Evolutionary conservation across 2,113 vertebrate species (phyloP), one percentile per base, ranked within the genome.

Genomic region (Pluvialis apricaria): DNA sequence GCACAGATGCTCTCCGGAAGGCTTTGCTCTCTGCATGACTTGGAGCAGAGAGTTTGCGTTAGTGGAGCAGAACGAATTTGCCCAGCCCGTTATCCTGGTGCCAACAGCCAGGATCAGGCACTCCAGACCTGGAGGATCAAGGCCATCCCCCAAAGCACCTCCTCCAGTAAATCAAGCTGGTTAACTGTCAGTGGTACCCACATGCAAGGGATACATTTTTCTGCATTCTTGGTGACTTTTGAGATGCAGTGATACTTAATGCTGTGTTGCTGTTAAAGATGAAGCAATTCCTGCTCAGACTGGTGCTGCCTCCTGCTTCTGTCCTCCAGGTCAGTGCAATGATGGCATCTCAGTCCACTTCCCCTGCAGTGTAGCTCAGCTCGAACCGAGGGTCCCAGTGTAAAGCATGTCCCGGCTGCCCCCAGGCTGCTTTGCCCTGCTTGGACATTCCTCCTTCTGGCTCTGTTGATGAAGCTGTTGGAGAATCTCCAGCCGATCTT

Each of bases 341-440:
- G 83, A 26, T 5, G 9, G 22, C 70, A 88, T 58, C 47, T 76
- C 49, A 19, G 14, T 3, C 3, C 12, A 5, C 15, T 36, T 57
- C 22, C 12, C 34, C 42, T 75, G 21, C 3, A 2, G 6, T 66
- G 64, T 22, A 68, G 54, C 62, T 82, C 88, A 90, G 51, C 51
- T 80, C 0, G 0, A 52, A 17, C 24, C 10, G 18, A 66, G 10
- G 28, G 2, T 60, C 26, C 29, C 93, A 84, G 42, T 2, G 2
- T 32, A 88, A 62, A 58, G 22, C 1, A 0, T 2, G 0, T 55
- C 44, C 77, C 0, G 0, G 12, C 51, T 92, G 52, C 11, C 36
- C 36, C 21, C 6, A 36, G 52, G 66, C 58, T 94, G 60, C 73
- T 81, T 52, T 47, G 10, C 25, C 28, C 31, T 38, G 45, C 55